phyloP scores from a whole-genome alignment of 2,797 vertebrate species.

The Loris lydekkerianus region DNA sequence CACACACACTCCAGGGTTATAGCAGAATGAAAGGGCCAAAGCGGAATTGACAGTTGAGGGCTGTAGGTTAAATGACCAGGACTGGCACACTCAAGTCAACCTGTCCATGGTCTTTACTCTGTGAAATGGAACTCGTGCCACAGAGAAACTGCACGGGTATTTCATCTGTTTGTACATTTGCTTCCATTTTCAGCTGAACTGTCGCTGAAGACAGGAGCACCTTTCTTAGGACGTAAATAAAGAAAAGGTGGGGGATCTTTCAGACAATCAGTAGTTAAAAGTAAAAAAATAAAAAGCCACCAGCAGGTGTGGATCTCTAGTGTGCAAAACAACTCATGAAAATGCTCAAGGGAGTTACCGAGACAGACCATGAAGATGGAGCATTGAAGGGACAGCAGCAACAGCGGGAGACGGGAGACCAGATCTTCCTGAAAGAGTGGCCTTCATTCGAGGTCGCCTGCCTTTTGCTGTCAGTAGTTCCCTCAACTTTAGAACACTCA shows the following conservation, averaged over 20 bases:
- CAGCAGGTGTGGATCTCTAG: conserved; percentile 31
- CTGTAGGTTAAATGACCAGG: background rate
- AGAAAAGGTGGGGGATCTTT: background rate
- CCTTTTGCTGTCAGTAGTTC: background rate
- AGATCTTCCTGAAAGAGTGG: background rate
- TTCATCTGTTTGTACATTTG: conserved; percentile 79
- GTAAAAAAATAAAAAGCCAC: conserved; percentile 49
- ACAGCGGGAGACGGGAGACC: background rate
- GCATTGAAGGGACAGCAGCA: background rate
- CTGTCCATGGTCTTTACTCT: conserved; percentile 44
- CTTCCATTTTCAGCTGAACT: conserved; percentile 68
- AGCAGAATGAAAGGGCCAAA: background rate
- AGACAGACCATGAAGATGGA: background rate
- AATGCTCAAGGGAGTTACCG: background rate
- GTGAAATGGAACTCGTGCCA: conserved; percentile 77
- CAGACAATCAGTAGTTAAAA: conserved; percentile 25
- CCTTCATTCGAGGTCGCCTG: background rate
- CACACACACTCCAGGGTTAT: background rate
- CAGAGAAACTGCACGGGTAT: conserved; percentile 66
- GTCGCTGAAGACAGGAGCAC: conserved; percentile 68
- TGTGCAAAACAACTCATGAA: conserved; percentile 13
- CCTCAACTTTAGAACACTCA: background rate
- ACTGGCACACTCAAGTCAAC: background rate
- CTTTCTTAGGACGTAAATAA: background rate
- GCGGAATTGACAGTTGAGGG: background rate